phyloP scores from a whole-genome alignment of 1,140 invertebrate genomes.

The Thaumatotibia leucotreta region DNA sequence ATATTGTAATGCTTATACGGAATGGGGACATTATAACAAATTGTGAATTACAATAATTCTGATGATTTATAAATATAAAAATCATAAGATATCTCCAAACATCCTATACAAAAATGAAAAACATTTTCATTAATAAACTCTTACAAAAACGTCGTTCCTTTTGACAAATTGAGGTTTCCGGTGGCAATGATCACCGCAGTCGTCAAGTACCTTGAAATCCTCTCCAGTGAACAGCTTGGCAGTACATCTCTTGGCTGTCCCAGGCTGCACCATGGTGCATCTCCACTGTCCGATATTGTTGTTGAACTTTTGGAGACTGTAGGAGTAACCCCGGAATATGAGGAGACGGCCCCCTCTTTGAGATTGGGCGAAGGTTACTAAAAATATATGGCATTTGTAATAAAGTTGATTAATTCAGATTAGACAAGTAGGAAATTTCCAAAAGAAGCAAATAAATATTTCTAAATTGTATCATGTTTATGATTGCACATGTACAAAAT shows the following conservation, averaged over 20 bases:
- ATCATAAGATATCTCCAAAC: too few relatives aligned
- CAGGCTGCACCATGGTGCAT: constrained; percentile 45
- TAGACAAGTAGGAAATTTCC: too few relatives aligned
- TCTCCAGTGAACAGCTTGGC: constrained; percentile 37
- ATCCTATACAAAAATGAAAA: neutral
- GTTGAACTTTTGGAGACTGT: constrained; percentile 35
- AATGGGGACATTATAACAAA: too few relatives aligned
- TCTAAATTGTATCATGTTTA: too few relatives aligned
- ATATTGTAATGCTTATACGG: too few relatives aligned
- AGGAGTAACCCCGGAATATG: constrained; percentile 42
- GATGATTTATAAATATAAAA: too few relatives aligned
- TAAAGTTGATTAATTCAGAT: neutral
- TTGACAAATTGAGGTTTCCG: constrained; percentile 37
- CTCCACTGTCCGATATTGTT: constrained; percentile 35
- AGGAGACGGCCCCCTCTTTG: constrained; percentile 46
- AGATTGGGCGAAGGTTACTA: constrained; percentile 45
- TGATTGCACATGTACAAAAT: too few relatives aligned
- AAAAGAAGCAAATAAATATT: too few relatives aligned
- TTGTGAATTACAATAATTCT: too few relatives aligned
- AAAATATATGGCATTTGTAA: constrained; percentile 22
- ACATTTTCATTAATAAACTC: constrained; percentile 25
- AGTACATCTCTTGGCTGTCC: constrained; percentile 35
- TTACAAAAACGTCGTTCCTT: constrained; percentile 26
- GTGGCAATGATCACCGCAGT: constrained; percentile 30
- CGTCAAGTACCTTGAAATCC: constrained; percentile 32